Percentiles rank a stretch among this genome's conserved stretches.
These are phyloP conservation scores for Bombyx mandarina DNA, from an alignment of 1,140 invertebrate species.

Conservation along the genomic window DNA sequence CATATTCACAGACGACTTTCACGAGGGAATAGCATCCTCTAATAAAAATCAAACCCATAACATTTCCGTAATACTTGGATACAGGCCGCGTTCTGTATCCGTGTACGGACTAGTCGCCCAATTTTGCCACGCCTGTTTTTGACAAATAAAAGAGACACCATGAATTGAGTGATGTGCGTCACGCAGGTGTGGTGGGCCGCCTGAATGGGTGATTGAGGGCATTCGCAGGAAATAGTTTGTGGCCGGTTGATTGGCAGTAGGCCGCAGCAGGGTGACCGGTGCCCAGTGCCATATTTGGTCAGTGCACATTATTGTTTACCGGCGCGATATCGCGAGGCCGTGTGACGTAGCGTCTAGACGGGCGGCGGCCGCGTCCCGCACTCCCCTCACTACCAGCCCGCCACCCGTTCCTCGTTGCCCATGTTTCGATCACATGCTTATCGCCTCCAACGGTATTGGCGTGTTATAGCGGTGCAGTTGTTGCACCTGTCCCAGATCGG, in stretches of 20 bases:
- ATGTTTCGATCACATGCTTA: constrained; percentile 60
- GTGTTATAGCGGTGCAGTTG: constrained; percentile 36
- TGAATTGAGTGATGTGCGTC: too few species aligned
- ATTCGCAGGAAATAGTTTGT: constrained; percentile 8
- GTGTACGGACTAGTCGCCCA: too few species aligned
- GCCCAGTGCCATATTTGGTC: constrained; percentile 64
- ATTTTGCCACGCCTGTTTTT: too few species aligned
- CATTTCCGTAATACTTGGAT: too few species aligned
- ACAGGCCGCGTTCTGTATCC: too few species aligned
- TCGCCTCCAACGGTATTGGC: constrained; percentile 61
- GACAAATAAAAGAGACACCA: too few species aligned
- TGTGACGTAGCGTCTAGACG: constrained; percentile 69
- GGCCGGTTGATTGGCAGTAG: constrained; percentile 24
- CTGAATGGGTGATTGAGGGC: too few species aligned
- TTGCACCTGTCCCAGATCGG: too few species aligned
- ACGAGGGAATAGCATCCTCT: too few species aligned
- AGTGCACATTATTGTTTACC: constrained; percentile 69
- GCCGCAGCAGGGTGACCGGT: constrained; percentile 32
- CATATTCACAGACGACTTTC: too few species aligned
- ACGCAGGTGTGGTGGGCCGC: too few species aligned
- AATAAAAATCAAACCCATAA: too few species aligned
- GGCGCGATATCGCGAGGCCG: constrained; percentile 65
- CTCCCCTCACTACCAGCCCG: constrained; percentile 11
- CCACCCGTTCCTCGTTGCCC: constrained; percentile 31
- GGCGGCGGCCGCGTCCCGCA: constrained; percentile 26